Base-by-base conservation (phyloP, 2,888 invertebrate genomes). In the Dicyrtoma fusca region DNA sequence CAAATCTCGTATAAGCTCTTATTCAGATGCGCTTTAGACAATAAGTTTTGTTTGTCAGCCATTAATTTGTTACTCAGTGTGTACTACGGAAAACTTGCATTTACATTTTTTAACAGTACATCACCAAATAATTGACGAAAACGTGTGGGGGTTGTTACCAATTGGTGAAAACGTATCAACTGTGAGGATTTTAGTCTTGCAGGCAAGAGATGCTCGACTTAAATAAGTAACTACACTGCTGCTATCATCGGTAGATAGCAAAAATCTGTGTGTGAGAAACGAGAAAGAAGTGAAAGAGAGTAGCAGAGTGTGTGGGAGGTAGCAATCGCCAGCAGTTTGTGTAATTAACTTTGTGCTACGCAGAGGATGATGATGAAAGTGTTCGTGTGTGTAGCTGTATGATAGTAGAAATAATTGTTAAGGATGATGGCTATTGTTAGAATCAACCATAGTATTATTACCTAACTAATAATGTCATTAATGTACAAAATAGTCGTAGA, bases 391-490 rank as follows among this genome's bases (percentile, higher is more conserved):
- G 23, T 47, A 63, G 3, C 19, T 44, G 21, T 44, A 19, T 17
- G 45, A 62, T 59, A 26, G n/a, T 34, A 25, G 4, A 45, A 42
- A 45, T 23, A 51, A 25, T 11, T n/a, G 23, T 6, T n/a, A 53
- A 65, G 2, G 19, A 53, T 51, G 49, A 23, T 65, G 14, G 49
- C 25, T 49, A 62, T 45, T 63, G 44, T 65, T 47, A 42, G 34
- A 51, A 63, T 21, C 21, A 63, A 45, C 47, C 23, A 63, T 63
- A 63, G 63, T 65, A 65, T 65, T 65, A 65, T 13, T 65, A 55
- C 44, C 23, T 65, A 65, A 63, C 45, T 19, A 63, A 66, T 66
- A 66, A 53, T 66, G 66, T 55, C 53, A 66, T 66, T 66, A 66
- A 66, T 66, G 66, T 66, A 66, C 66, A 66, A 66, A 66, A 49